Evolutionary conservation across 1,140 invertebrate species (phyloP), one percentile per base, ranked within the genome.

Genomic region (Vanessa atalanta): DNA sequence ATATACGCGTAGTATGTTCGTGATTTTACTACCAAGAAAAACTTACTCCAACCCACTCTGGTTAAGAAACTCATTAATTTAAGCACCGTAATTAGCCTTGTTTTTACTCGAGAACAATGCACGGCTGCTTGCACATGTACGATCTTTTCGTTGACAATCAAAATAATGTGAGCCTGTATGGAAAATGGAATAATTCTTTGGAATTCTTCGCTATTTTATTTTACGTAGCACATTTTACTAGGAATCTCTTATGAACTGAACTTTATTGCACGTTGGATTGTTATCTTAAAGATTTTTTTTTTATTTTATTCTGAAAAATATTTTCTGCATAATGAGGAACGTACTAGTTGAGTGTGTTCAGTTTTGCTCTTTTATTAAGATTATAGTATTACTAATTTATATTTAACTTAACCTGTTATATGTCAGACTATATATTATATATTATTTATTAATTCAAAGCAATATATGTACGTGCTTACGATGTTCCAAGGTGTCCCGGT

Each of bases 41-140:
- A n/a, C 51, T 9, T 11, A 43, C 65, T 43, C n/a, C 37, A 6
- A 68, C 51, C 9, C 6, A 31, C 37, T 55, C 16, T 72, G 50
- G 61, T 57, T 47, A 66, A 65, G 37, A n/a, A 66, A 51, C 63
- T 20, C 51, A 60, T 72, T 63, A 23, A 55, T 61, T 20, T 50
- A 67, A 37, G 23, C 31, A 55, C 64, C 43, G 67, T 70, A 74
- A 70, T 74, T 67, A 74, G 72, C 72, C 43, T 47, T 15, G 23
- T 50, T 65, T 65, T 37, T 61, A 47, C 67, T 47, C n/a, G 31
- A 65, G 70, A 72, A 72, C 50, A 72, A 65, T 55, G 61, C 63
- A 48, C 13, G 50, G 23, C 14, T 26, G 4, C 16, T 48, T 47
- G 72, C 57, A 23, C 53, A 51, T 63, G 47, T 47, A 63, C 15